phyloP scores from a whole-genome alignment of 2,113 vertebrate species.

The Oncorhynchus gorbuscha region DNA sequence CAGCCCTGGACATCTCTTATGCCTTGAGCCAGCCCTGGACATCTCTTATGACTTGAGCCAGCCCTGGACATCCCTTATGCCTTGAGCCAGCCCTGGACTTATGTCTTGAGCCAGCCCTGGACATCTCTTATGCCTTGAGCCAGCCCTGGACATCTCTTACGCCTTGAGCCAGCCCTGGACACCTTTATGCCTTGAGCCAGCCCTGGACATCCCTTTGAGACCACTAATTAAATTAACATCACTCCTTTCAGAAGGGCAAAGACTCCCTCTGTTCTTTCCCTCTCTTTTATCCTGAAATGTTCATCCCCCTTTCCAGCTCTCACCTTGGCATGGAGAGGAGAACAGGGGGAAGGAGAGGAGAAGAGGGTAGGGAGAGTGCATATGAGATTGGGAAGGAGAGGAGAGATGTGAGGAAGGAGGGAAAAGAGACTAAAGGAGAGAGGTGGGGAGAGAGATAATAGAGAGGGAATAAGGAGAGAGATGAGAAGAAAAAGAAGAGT shows the following conservation, averaged over 20 bases:
- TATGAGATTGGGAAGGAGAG: background rate
- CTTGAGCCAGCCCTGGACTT: too few species aligned
- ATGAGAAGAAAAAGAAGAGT: too few species aligned
- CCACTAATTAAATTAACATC: background rate
- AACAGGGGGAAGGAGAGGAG: background rate
- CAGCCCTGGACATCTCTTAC: too few species aligned
- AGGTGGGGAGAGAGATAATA: background rate
- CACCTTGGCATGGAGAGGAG: background rate
- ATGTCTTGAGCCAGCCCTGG: too few species aligned
- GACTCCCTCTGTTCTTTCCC: background rate
- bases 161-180: background rate
- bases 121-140: too few species aligned
- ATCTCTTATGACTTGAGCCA: too few species aligned
- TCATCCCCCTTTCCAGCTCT: background rate
- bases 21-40: too few species aligned
- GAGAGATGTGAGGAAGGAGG: background rate
- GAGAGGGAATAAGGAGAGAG: too few species aligned
- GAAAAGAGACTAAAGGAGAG: background rate
- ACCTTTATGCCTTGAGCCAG: too few species aligned
- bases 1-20: too few species aligned
- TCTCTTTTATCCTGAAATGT: conserved; percentile 5
- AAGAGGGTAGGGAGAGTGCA: too few species aligned
- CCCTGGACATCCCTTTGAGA: background rate
- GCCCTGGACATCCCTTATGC: too few species aligned
- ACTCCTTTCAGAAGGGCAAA: background rate